Evolutionary conservation across 2,888 invertebrate genomes (phyloP), one percentile per base, ranked within the genome.

Genomic region (Drosophila paracracens): DNA sequence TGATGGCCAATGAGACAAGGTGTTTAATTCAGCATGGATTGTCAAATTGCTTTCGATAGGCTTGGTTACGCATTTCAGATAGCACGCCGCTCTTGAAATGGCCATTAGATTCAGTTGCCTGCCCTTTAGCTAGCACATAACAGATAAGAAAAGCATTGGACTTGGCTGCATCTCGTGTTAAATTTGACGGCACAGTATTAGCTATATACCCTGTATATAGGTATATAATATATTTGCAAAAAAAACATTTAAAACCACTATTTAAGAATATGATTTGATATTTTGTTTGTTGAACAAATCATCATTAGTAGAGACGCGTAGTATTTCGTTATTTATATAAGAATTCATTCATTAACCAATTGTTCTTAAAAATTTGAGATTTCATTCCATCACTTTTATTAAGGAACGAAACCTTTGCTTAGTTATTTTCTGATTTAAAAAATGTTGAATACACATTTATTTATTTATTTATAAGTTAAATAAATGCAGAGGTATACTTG

Each of bases 81-180:
- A 33, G 36, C 51, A 51, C 29, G 31, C 48, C 25, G 4, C 27
- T 38, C 68, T 51, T 48, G 56, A 69, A 58, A 62, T 65, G 73
- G 56, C 76, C 73, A 69, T 76, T 76, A 65, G 64, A 29, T 33
- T 40, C 52, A 64, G 48, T 35, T 60, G 67, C 43, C 33, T 64
- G 69, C 57, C 61, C 63, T 69, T 73, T 76, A 43, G 36, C 43
- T 27, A 50, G n/a, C 50, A 27, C 25, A 43, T 4, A 52, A n/a
- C 18, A 3, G 29, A 31, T 36, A 16, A 40, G 4, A 10, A 2
- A 40, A n/a, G n/a, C 40, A 11, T 40, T 4, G n/a, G 40, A n/a
- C 4, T 40, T 40, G 18, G 38, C 38, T 4, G n/a, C 38, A 38
- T 38, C 38, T 4, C 38, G n/a, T 27, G 35, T 38, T 38, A 38